Base-by-base conservation (phyloP, 2,888 invertebrate species). In the Hydriomena furcata region DNA sequence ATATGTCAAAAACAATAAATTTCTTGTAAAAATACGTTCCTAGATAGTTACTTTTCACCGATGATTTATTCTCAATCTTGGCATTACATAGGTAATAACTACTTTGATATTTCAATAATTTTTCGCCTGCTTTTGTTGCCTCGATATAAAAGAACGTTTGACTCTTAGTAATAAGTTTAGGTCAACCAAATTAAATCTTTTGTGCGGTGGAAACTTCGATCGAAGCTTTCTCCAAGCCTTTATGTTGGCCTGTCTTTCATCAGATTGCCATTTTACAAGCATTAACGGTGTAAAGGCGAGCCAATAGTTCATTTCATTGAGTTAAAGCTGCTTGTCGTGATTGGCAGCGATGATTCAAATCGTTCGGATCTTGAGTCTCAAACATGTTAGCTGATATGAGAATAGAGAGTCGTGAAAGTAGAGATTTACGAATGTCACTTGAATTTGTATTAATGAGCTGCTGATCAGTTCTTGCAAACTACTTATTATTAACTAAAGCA, bases 401-500 rank as follows among this genome's bases (percentile, higher is more conserved):
- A 36, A 28, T 50, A 50, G 54, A 54, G 54, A 54, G 49, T 42
- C 38, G 49, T 46, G 54, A 54, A 46, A 50, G 54, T 54, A 49
- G 34, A 38, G 42, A 38, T 38, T 25, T 32, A 20, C 5, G 37
- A 38, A 46, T 46, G 35, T 46, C 30, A 46, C 36, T 50, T 45
- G 35, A 36, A 49, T 28, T 45, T 36, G 13, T 23, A 7, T 34
- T 13, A 12, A 31, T 31, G 13, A 31, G 13, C 30, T 23, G 23
- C 1, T 23, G 23, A 5, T 23, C 23, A 1, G 23, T 23, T 5
- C 2, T 17, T 17, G n/a, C n/a, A n/a, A n/a, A n/a, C n/a, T n/a
- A n/a, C n/a, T n/a, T n/a, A n/a, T n/a, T n/a, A n/a, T n/a, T n/a
- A n/a, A n/a, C n/a, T n/a, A n/a, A n/a, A n/a, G n/a, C n/a, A n/a